These are phyloP conservation scores for Ophion obscuratus DNA, from an alignment of 2,888 invertebrate species.

Conservation along the genomic window DNA sequence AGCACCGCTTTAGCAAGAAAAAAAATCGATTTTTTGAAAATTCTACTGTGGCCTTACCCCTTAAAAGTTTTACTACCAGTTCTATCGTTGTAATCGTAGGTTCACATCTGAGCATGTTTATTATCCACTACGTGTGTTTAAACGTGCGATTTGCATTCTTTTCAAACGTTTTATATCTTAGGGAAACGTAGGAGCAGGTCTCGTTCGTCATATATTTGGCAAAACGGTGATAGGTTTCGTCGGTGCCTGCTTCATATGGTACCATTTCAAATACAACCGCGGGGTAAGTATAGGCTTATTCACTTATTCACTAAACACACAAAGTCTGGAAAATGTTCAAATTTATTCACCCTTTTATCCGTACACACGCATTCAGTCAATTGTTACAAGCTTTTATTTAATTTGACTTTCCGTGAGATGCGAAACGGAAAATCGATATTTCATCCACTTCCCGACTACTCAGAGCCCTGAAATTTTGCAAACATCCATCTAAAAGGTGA, in stretches of 20 bases:
- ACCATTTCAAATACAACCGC: constrained; percentile 93
- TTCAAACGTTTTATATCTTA: constrained; percentile 79
- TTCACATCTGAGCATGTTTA: too few relatives aligned
- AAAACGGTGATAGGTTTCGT: constrained; percentile 86
- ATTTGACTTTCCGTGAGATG: too few relatives aligned
- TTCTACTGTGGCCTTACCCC: too few relatives aligned
- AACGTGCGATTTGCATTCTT: background rate
- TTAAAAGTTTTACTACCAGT: too few relatives aligned
- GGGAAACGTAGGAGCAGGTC: constrained; percentile 87
- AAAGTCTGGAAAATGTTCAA: background rate
- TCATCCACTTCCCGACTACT: too few relatives aligned
- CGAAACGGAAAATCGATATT: too few relatives aligned
- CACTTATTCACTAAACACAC: background rate
- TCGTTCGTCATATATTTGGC: constrained; percentile 87
- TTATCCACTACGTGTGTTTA: background rate
- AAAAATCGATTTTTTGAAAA: too few relatives aligned
- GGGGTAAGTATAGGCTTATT: constrained; percentile 86
- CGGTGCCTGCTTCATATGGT: constrained; percentile 86
- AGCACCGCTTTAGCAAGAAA: too few relatives aligned
- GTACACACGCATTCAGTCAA: background rate
- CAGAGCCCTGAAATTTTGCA: too few relatives aligned
- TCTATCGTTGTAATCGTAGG: too few relatives aligned
- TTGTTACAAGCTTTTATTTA: background rate
- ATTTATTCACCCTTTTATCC: background rate
- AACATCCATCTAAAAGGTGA: too few relatives aligned